A percentile compares a stretch with the other conserved stretches of the same genome.
Evolutionary conservation across 2,888 invertebrate species (phyloP).

Genomic region (Eristalis arbustorum): DNA sequence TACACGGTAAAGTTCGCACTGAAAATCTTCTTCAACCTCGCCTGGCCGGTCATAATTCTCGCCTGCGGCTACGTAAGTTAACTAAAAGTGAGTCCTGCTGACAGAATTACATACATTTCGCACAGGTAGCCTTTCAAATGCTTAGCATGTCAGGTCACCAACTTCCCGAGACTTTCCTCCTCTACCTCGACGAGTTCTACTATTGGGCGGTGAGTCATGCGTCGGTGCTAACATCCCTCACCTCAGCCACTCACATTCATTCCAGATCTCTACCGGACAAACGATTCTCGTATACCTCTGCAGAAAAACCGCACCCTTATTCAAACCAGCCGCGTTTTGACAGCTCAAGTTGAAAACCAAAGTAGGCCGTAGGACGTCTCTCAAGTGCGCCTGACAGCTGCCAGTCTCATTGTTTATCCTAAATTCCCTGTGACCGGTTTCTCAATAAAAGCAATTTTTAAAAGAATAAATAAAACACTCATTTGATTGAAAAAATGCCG

Average conservation of each 20-base stretch:
- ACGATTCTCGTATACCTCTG: not conserved
- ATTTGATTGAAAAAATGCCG: constrained; percentile 46
- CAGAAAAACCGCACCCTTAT: not conserved
- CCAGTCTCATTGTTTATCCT: not conserved
- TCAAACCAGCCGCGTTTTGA: not conserved
- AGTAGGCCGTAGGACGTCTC: not conserved
- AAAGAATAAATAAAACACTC: constrained; percentile 33
- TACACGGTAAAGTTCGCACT: constrained; percentile 72
- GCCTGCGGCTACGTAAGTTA: constrained; percentile 1
- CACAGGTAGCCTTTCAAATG: not conserved
- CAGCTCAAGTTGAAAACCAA: not conserved
- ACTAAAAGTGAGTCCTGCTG: not conserved
- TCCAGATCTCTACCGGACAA: not conserved
- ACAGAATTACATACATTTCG: not conserved
- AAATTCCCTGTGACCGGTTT: constrained; percentile 12
- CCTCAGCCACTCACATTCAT: not conserved
- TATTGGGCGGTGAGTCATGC: constrained; percentile 12
- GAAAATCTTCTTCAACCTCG: constrained; percentile 48
- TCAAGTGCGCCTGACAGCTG: not conserved
- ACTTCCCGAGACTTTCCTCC: not conserved
- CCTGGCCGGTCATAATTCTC: constrained; percentile 30
- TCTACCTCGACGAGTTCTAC: not conserved
- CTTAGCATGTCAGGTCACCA: not conserved
- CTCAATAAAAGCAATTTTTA: not conserved
- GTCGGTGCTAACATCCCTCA: not conserved